These are phyloP conservation scores for Megastigmus dorsalis DNA, from an alignment of 2,888 invertebrate genomes.

Conservation along the genomic window DNA sequence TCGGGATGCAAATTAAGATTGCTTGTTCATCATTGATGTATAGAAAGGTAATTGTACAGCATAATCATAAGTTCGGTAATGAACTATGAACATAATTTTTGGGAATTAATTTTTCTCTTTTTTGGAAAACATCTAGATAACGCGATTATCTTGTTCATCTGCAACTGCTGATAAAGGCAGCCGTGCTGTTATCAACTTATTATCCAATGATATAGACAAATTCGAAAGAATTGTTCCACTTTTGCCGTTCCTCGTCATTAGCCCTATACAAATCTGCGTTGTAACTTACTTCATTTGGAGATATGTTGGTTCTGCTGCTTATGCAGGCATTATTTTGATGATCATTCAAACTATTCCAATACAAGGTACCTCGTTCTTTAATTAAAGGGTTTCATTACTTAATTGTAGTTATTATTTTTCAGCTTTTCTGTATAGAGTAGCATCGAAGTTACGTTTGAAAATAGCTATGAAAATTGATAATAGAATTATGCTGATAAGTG, in stretches of 20 bases:
- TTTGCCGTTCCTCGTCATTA: constrained; percentile 87
- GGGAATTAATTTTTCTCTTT: too few species aligned
- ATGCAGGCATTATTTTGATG: constrained; percentile 80
- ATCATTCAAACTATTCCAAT: constrained; percentile 75
- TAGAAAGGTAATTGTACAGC: constrained; percentile 90
- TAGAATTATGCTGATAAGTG: constrained; percentile 86
- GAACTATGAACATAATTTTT: too few species aligned
- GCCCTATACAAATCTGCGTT: constrained; percentile 83
- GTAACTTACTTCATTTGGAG: constrained; percentile 78
- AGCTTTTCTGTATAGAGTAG: constrained; percentile 75
- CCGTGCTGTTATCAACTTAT: constrained; percentile 88
- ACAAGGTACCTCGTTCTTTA: too few species aligned
- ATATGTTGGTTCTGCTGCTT: constrained; percentile 76
- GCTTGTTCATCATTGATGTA: constrained; percentile 87
- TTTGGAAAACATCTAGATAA: too few species aligned
- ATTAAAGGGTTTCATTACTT: too few species aligned
- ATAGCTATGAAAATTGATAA: constrained; percentile 80
- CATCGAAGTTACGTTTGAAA: constrained; percentile 74
- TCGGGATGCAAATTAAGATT: constrained; percentile 86
- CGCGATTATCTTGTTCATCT: too few species aligned
- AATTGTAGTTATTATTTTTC: too few species aligned
- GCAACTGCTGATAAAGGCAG: constrained; percentile 63
- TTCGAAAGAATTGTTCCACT: constrained; percentile 84
- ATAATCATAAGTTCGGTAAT: too few species aligned
- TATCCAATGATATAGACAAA: constrained; percentile 89